Evolutionary conservation across 2,797 vertebrate genomes (phyloP).

Genomic region (Pitangus sulphuratus): DNA sequence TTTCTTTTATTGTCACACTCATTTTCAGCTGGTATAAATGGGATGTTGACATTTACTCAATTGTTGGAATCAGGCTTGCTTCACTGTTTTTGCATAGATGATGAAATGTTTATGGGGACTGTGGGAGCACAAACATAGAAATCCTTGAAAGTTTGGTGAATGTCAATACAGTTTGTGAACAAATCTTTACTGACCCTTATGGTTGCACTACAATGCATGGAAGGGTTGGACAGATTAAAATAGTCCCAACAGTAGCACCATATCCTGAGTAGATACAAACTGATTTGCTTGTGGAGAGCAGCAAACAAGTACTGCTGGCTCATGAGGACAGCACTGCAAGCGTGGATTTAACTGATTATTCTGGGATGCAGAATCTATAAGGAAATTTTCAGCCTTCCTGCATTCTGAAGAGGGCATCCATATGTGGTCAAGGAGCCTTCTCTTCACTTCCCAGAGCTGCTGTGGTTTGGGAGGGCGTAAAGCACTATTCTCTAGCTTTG

Average conservation of each 20-base stretch:
- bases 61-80: not conserved
- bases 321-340: not conserved
- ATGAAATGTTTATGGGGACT: not conserved
- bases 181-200: not conserved
- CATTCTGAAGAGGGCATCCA: not conserved
- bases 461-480: not conserved
- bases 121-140: not conserved
- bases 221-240: not conserved
- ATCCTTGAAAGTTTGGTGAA: not conserved
- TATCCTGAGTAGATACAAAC: not conserved
- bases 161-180: not conserved
- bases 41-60: fast-evolving
- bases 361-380: not conserved
- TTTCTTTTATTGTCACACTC: not conserved
- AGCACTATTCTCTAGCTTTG: not conserved
- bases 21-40: not conserved
- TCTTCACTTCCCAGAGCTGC: not conserved
- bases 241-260: not conserved
- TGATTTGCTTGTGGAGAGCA: not conserved
- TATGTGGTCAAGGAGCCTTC: not conserved
- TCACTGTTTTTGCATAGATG: not conserved
- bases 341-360: not conserved
- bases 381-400: not conserved
- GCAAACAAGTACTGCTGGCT: not conserved
- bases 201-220: fast-evolving